Percentiles rank a stretch among this genome's conserved stretches.
Conservation (phyloP, 2,888 invertebrate genomes). For the Muschampia plurimacula region DNA sequence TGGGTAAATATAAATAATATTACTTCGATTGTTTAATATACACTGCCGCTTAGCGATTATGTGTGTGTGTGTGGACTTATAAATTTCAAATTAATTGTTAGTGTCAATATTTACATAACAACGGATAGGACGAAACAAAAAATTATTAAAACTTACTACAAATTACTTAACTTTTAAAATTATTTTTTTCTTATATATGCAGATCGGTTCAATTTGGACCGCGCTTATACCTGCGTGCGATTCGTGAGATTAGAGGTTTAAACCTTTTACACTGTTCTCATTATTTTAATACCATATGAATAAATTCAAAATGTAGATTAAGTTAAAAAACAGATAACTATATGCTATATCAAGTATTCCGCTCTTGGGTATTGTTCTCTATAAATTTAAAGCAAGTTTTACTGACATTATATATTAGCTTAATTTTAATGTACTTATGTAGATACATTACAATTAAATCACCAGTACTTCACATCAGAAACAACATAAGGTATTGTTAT, state of each 20-base stretch:
- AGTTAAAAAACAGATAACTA: not conserved
- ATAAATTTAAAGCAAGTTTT: too few relatives aligned
- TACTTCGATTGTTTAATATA: not conserved
- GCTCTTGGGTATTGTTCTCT: not conserved
- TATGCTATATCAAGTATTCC: not conserved
- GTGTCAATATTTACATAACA: not conserved
- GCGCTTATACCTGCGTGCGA: not conserved
- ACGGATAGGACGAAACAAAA: too few relatives aligned
- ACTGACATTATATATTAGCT: not conserved
- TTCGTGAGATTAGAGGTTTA: not conserved
- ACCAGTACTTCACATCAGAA: constrained; percentile 10
- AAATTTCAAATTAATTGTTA: not conserved
- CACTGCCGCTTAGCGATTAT: not conserved
- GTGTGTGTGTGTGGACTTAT: not conserved
- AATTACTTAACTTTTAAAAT: not conserved
- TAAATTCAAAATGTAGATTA: not conserved
- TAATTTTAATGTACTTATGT: not conserved
- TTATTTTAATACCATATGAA: constrained; percentile 7
- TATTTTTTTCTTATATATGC: not conserved
- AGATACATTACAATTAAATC: constrained; percentile 11
- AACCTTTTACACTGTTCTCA: not conserved
- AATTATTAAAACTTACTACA: not conserved
- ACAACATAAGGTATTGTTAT: constrained; percentile 33
- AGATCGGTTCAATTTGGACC: not conserved
- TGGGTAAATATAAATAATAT: constrained; percentile 36